Conservation (phyloP, 2,888 invertebrate genomes). For the Zaprionus bogoriensis region DNA sequence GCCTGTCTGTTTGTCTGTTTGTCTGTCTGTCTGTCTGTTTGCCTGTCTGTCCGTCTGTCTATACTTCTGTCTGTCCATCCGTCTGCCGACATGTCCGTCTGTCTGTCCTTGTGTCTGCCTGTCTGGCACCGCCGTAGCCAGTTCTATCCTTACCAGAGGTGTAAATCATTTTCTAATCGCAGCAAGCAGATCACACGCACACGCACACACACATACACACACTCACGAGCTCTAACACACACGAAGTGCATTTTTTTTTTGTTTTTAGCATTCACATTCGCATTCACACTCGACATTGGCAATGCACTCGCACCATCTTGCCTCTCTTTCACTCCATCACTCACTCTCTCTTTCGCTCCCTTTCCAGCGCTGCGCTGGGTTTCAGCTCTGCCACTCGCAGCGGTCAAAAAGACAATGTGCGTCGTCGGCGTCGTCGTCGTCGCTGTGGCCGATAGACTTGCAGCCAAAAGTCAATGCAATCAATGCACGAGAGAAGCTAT, state of each 20-base stretch:
- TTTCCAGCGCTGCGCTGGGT: no score
- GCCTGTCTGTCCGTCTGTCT: background rate
- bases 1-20: no score
- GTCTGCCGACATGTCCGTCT: background rate
- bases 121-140: slow-evolving; percentile 20
- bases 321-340: background rate
- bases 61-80: no score
- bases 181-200: slow-evolving; percentile 65
- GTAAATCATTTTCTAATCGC: slow-evolving; percentile 73
- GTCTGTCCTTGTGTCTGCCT: slow-evolving; percentile 9
- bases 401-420: slow-evolving; percentile 49
- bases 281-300: slow-evolving; percentile 44
- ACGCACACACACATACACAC: slow-evolving; percentile 12
- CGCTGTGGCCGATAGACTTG: slow-evolving; percentile 13
- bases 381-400: slow-evolving; percentile 25
- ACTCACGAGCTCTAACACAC: slow-evolving; percentile 8
- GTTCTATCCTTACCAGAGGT: slow-evolving; percentile 53
- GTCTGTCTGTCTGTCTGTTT: background rate
- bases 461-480: slow-evolving; percentile 57
- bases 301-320: slow-evolving; percentile 34
- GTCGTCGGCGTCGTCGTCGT: slow-evolving; percentile 16
- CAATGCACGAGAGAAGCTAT: slow-evolving; percentile 44
- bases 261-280: slow-evolving; percentile 47
- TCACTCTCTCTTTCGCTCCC: background rate
- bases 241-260: slow-evolving; percentile 53